Evolutionary conservation across 2,797 vertebrate species (phyloP), one percentile per base, ranked within the genome.

Genomic region (Lindbergichthys nudifrons): DNA sequence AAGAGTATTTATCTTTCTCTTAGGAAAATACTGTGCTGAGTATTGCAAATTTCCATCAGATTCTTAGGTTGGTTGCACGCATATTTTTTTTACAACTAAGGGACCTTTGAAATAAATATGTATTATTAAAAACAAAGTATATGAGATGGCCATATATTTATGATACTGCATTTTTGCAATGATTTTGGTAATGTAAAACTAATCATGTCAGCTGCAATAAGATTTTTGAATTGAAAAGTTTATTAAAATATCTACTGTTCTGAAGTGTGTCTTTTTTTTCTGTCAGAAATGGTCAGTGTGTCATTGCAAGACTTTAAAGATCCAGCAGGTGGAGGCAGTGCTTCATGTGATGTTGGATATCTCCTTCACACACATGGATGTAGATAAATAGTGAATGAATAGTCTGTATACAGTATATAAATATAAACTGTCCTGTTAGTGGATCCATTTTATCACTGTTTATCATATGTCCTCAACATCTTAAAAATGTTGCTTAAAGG

Each of bases 71-170:
- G 81, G 80, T 89, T 91, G 74, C 77, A 71, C 56, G 87, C n/a
- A n/a, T n/a, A n/a, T 63, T 62, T 23, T 13, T 90, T 86, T 9
- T 36, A 84, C 85, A 87, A 76, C 73, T 80, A 84, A 88, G 87
- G 88, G 89, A 91, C 79, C 80, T 92, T 89, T 87, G 61, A 89
- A 88, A 90, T 82, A 10, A 84, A 85, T 88, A 71, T 93, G 89
- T 91, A 92, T 82, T 91, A 93, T 89, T 79, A 65, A 81, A 78
- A 77, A 68, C 80, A 78, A 81, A 80, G 56, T 90, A 86, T 92
- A 91, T 88, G 74, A 89, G 80, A 90, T 88, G 81, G 78, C 81
- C 77, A 85, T 91, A 92, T 93, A 92, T 93, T 90, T 91, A 94
- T 88, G 64, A 90, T 81, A 81, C 59, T 80, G 79, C 82, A 68